A percentile compares a stretch with the other conserved stretches of the same genome.
Evolutionary conservation across 2,797 vertebrate species (phyloP).

Genomic region (Threskiornis aethiopicus): DNA sequence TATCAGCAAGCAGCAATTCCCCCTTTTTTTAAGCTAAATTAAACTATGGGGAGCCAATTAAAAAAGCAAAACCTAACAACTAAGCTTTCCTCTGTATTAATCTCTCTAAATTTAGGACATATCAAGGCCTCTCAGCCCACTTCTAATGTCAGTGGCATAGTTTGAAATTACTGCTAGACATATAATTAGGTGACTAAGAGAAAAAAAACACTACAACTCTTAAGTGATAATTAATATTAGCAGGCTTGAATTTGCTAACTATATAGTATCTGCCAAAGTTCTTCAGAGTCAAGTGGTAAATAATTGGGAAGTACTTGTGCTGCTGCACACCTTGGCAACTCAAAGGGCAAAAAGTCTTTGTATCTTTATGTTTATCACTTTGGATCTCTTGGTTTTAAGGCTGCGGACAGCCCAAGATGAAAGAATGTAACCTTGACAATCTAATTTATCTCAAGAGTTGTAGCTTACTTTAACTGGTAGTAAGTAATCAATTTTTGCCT

Average conservation of each 20-base stretch:
- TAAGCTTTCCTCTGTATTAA: not conserved
- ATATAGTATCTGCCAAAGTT: not conserved
- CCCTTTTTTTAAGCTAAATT: not conserved
- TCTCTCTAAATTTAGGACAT: not conserved
- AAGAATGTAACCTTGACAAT: not conserved
- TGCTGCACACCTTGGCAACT: not conserved
- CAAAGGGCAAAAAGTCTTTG: not conserved
- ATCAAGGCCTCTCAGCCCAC: not conserved
- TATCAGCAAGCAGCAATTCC: conserved; percentile 11
- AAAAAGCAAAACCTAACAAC: not conserved
- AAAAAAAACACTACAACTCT: not conserved
- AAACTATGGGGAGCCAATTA: conserved; percentile 13
- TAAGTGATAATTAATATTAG: not conserved
- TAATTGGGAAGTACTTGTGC: not conserved
- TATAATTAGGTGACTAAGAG: not conserved
- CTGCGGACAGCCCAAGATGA: not conserved
- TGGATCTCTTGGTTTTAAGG: not conserved
- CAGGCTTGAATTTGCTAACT: not conserved
- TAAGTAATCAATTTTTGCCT: not conserved
- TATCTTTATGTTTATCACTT: not conserved
- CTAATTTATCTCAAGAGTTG: not conserved
- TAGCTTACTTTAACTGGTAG: not conserved
- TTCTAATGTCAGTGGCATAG: not conserved
- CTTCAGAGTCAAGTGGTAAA: not conserved
- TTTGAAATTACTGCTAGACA: not conserved